These are phyloP conservation scores for Chydorus sphaericus DNA, from an alignment of 2,888 invertebrate species.

Conservation along the genomic window DNA sequence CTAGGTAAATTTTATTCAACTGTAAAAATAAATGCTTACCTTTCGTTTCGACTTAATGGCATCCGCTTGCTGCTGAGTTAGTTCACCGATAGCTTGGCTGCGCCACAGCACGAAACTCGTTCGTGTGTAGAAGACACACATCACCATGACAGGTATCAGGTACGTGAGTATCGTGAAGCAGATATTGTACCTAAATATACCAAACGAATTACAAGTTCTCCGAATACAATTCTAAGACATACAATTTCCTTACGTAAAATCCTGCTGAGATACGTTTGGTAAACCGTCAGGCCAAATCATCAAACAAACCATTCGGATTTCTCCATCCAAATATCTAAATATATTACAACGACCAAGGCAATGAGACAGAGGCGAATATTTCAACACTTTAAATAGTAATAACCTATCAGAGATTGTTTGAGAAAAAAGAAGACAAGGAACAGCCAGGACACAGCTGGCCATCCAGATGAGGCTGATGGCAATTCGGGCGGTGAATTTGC, in stretches of 20 bases:
- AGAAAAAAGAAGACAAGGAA: slow-evolving; percentile 68
- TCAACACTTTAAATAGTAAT: slow-evolving; percentile 24
- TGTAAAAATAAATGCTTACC: slow-evolving; percentile 32
- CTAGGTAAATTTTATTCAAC: background rate
- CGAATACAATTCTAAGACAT: background rate
- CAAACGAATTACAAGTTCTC: background rate
- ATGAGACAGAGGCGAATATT: slow-evolving; percentile 20
- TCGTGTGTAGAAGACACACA: slow-evolving; percentile 65
- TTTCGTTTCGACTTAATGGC: slow-evolving; percentile 71
- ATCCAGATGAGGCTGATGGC: slow-evolving; percentile 68
- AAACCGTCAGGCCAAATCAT: slow-evolving; percentile 71
- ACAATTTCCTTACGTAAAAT: slow-evolving; percentile 47
- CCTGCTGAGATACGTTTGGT: slow-evolving; percentile 52
- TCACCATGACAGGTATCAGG: slow-evolving; percentile 63
- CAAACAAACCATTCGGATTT: slow-evolving; percentile 56
- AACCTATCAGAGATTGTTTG: slow-evolving; percentile 59
- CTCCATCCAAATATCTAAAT: slow-evolving; percentile 34
- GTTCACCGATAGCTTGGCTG: slow-evolving; percentile 69
- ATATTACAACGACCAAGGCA: background rate
- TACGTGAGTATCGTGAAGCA: slow-evolving; percentile 69
- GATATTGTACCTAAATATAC: slow-evolving; percentile 57
- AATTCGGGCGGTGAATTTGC: slow-evolving; percentile 58
- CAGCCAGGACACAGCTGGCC: slow-evolving; percentile 57
- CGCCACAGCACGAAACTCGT: slow-evolving; percentile 79
- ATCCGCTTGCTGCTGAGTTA: slow-evolving; percentile 67